phyloP scores from a whole-genome alignment of 2,888 invertebrate genomes.

The Petrophora chlorosata region DNA sequence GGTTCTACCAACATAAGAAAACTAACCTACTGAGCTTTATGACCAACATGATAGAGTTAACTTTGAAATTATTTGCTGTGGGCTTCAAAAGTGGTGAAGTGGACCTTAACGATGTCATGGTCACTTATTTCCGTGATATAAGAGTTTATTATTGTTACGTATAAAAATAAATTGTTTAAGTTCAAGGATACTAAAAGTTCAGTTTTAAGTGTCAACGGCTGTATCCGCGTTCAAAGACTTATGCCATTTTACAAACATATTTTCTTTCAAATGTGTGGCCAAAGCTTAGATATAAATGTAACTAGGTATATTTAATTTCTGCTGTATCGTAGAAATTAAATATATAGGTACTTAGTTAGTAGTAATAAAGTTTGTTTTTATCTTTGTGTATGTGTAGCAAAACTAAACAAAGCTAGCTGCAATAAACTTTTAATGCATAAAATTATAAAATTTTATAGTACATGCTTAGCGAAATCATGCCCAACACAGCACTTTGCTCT shows the following conservation, averaged over 20 bases:
- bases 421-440: too few relatives aligned
- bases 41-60: slow-evolving; percentile 15
- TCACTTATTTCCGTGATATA: slow-evolving; percentile 50
- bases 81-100: slow-evolving; percentile 10
- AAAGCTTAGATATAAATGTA: too few relatives aligned
- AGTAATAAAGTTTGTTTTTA: too few relatives aligned
- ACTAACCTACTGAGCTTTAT: slow-evolving; percentile 5
- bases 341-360: too few relatives aligned
- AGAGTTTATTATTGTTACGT: slow-evolving; percentile 36
- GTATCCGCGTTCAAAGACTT: slow-evolving; percentile 41
- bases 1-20: slow-evolving; percentile 31
- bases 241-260: not conserved
- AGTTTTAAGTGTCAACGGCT: slow-evolving; percentile 21
- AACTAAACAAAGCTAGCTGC: too few relatives aligned
- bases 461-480: too few relatives aligned
- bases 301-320: too few relatives aligned
- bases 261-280: not conserved
- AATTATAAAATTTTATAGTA: too few relatives aligned
- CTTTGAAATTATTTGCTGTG: slow-evolving; percentile 7
- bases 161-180: slow-evolving; percentile 30
- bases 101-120: slow-evolving; percentile 49
- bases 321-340: too few relatives aligned
- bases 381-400: too few relatives aligned
- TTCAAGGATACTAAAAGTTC: slow-evolving; percentile 35
- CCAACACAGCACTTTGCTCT: too few relatives aligned